Evolutionary conservation across 2,113 vertebrate species (phyloP).

Genomic region (Hemibates koningsi): DNA sequence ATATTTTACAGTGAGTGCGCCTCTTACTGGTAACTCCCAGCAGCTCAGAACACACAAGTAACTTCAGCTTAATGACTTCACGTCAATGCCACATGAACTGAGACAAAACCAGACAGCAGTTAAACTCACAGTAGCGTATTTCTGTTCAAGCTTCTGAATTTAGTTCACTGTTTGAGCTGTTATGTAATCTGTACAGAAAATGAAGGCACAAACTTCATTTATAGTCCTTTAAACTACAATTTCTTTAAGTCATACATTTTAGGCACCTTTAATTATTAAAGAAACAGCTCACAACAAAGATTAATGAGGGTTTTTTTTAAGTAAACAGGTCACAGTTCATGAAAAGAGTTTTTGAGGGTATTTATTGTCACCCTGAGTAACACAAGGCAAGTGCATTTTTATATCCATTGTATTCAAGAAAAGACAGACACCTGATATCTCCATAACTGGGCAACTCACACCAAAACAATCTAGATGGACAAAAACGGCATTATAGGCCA

Average conservation of each 20-base stretch:
- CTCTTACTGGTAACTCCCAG: neutral
- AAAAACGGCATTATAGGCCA: neutral
- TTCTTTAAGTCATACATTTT: neutral
- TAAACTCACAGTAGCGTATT: neutral
- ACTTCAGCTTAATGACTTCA: neutral
- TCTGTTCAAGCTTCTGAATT: neutral
- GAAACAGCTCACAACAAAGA: neutral
- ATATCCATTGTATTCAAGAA: neutral
- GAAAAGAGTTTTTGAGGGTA: neutral
- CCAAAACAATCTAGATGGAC: neutral
- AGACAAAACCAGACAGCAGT: neutral
- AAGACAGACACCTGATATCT: neutral
- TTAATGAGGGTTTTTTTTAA: neutral
- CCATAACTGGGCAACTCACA: neutral
- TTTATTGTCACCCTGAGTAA: neutral
- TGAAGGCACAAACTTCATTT: neutral
- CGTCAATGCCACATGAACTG: neutral
- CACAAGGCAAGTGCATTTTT: neutral
- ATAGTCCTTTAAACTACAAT: neutral
- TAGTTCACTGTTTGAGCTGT: neutral
- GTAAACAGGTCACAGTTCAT: neutral
- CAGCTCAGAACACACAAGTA: neutral
- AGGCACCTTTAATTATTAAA: neutral
- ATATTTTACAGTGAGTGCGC: neutral
- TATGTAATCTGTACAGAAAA: neutral